Base-by-base conservation (phyloP, 2,797 vertebrate species). In the Neolamprologus multifasciatus region DNA sequence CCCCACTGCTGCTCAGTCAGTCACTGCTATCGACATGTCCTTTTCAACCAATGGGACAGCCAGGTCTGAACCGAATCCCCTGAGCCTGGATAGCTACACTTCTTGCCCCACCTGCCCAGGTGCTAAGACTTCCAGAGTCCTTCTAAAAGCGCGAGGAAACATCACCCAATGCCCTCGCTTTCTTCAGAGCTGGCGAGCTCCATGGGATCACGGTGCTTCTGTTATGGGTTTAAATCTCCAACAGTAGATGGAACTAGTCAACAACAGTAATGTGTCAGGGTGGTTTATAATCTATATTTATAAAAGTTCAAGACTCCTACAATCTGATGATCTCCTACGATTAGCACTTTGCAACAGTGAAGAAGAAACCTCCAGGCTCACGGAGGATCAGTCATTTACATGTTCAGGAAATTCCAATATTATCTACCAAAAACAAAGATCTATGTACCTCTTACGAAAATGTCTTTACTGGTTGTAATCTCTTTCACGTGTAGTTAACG, bases 101-200 rank as follows among this genome's bases (percentile, higher is more conserved):
- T 38, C 19, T 48, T 79, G 76, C 86, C 74, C 85, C 80, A 43
- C 91, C 77, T 85, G 82, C 79, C 77, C 87, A 54, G 38, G 59
- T 85, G 80, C 90, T 86, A 93, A 90, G 90, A 89, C 92, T 92
- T 84, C 78, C 80, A 83, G 81, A 83, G 84, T 80, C 86, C 78
- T 81, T 85, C 74, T 80, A 80, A 78, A 88, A 86, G 77, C 40
- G 50, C 38, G 45, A 81, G 87, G 77, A 76, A 89, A 92, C 83
- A 40, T 86, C 83, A 87, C 89, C 84, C 12, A 36, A 59, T 77
- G 43, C 64, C 13, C 45, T 21, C 69, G 8, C 38, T 86, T 77
- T 79, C 48, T 87, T 19, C 69, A 48, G 69, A 74, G 16, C 69
- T 74, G 67, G 69, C 81, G 23, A 57, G 48, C 76, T 77, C 83